Evolutionary conservation across 2,888 invertebrate genomes (phyloP).

Genomic region (Gibbula magus): DNA sequence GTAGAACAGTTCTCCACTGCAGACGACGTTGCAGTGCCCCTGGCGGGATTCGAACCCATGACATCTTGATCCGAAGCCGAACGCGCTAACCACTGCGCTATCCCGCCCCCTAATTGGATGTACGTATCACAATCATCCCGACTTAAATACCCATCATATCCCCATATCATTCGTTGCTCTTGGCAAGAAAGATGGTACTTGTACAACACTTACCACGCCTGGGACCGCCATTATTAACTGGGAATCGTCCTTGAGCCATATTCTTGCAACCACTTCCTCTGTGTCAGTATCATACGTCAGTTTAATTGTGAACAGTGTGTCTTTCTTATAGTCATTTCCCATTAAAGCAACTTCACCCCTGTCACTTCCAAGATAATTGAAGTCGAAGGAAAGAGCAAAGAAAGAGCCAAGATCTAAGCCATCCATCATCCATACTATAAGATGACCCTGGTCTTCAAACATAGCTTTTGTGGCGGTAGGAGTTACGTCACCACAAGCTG

Average conservation of each 20-base stretch:
- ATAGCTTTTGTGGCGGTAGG: conserved; percentile 49
- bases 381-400: conserved; percentile 54
- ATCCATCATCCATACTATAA: conserved; percentile 52
- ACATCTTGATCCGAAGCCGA: no score
- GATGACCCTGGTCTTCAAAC: conserved; percentile 50
- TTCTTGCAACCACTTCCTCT: conserved; percentile 43
- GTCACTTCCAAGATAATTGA: conserved; percentile 42
- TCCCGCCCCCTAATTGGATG: no score
- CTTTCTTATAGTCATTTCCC: conserved; percentile 46
- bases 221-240: conserved; percentile 42
- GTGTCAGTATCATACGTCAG: conserved; percentile 44
- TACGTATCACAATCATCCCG: no score
- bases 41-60: no score
- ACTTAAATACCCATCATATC: no score
- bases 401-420: conserved; percentile 51
- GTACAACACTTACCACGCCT: conserved; percentile 48
- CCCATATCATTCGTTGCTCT: no score
- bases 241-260: conserved; percentile 46
- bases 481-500: conserved; percentile 47
- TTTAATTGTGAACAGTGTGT: conserved; percentile 47
- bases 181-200: no score
- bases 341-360: conserved; percentile 51
- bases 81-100: no score
- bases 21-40: no score
- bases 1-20: no score